phyloP scores from a whole-genome alignment of 2,113 vertebrate species.

The Leiothrix lutea region DNA sequence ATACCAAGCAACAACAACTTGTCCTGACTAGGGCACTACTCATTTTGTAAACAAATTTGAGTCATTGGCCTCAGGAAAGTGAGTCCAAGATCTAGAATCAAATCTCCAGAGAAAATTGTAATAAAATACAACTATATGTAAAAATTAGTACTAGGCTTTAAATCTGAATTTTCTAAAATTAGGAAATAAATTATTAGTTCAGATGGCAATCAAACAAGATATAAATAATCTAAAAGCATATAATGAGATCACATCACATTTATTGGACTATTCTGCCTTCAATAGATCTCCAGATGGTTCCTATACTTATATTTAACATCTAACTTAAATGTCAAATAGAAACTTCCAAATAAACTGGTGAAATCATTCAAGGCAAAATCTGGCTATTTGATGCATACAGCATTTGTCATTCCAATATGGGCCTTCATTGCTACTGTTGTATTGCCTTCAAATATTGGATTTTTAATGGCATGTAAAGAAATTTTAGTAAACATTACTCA shows the following conservation, averaged over 20 bases:
- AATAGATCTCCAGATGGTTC: neutral
- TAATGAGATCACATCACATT: neutral
- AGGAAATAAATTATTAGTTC: neutral
- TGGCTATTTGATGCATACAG: neutral
- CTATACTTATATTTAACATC: neutral
- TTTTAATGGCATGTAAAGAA: neutral
- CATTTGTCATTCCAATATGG: neutral
- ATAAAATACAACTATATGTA: neutral
- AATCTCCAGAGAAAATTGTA: neutral
- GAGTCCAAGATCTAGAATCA: neutral
- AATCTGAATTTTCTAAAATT: neutral
- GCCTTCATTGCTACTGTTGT: neutral
- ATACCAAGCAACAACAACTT: neutral
- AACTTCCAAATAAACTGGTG: neutral
- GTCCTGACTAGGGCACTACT: neutral
- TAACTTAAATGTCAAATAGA: constrained; percentile 4
- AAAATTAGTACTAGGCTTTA: neutral
- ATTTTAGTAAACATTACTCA: neutral
- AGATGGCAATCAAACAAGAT: neutral
- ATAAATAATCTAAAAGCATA: neutral
- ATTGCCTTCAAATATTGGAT: neutral
- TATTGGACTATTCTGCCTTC: neutral
- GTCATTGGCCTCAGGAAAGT: neutral
- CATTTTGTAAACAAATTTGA: neutral
- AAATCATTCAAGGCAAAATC: neutral